A percentile compares a stretch with the other conserved stretches of the same genome.
Evolutionary conservation across 2,113 vertebrate genomes (phyloP).

Genomic region (Daboia siamensis): DNA sequence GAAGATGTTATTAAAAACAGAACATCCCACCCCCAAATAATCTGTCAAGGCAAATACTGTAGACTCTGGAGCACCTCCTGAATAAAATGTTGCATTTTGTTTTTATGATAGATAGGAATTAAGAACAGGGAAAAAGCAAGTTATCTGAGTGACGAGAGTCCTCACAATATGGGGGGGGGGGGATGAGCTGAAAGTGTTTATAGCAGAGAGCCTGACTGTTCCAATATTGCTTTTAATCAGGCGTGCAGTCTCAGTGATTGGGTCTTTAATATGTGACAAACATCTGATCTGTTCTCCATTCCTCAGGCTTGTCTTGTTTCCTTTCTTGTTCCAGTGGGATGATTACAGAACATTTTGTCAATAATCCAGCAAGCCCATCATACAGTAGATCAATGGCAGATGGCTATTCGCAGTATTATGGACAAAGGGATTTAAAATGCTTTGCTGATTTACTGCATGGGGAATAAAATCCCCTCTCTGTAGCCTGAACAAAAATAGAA

Average conservation of each 20-base stretch:
- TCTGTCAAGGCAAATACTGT: background rate
- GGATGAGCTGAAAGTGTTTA: background rate
- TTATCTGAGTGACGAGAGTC: background rate
- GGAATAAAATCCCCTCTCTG: background rate
- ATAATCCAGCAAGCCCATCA: constrained; percentile 42
- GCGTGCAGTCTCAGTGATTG: constrained; percentile 34
- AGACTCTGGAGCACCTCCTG: background rate
- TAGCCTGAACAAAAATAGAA: background rate
- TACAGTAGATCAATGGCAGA: constrained; percentile 16
- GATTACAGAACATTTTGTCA: constrained; percentile 50
- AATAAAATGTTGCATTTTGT: background rate
- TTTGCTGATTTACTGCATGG: constrained; percentile 6
- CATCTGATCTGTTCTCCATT: constrained; percentile 34
- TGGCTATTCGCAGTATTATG: background rate
- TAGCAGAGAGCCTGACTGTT: background rate
- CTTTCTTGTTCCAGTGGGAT: constrained; percentile 46
- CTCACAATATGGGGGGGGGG: rapidly evolving
- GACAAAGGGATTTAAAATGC: constrained; percentile 13
- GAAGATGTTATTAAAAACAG: background rate
- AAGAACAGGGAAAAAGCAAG: background rate
- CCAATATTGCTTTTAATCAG: constrained; percentile 45
- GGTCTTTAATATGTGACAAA: constrained; percentile 52
- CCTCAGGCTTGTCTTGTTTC: constrained; percentile 46
- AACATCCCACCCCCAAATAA: background rate
- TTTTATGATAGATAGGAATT: background rate